Percentiles rank a stretch among this genome's conserved stretches.
These are phyloP conservation scores for Neodontobutis hainanensis DNA, from an alignment of 2,113 vertebrate genomes.

Conservation along the genomic window DNA sequence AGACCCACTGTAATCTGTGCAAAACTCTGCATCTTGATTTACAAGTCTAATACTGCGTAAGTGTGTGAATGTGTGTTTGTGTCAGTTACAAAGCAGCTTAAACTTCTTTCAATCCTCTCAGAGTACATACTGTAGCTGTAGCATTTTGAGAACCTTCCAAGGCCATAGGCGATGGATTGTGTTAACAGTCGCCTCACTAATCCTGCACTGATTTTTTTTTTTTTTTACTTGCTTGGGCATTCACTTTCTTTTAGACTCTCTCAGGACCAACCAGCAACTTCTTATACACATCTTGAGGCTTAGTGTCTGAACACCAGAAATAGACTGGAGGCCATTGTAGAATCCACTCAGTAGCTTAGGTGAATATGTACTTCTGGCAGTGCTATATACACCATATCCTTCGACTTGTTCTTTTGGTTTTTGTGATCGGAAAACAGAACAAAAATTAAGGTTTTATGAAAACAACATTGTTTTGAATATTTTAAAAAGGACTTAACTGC, in stretches of 20 bases:
- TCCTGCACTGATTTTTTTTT: slow-evolving; percentile 60
- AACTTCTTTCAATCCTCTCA: slow-evolving; percentile 39
- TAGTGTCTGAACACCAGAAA: slow-evolving; percentile 45
- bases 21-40: slow-evolving; percentile 32
- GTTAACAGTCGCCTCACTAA: slow-evolving; percentile 64
- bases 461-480: slow-evolving; percentile 13
- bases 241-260: slow-evolving; percentile 47
- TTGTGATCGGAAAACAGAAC: neutral
- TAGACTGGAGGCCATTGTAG: slow-evolving; percentile 38
- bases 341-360: slow-evolving; percentile 1
- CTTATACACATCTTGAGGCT: slow-evolving; percentile 58
- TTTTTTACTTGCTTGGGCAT: slow-evolving; percentile 1
- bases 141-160: slow-evolving; percentile 51
- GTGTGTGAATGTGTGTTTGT: slow-evolving; percentile 5
- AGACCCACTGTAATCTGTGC: slow-evolving; percentile 5
- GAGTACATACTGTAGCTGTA: slow-evolving; percentile 35
- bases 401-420: too few species aligned
- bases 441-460: neutral
- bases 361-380: neutral
- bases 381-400: neutral
- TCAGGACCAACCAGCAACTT: slow-evolving; percentile 45
- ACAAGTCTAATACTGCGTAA: neutral
- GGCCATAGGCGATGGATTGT: slow-evolving; percentile 63
- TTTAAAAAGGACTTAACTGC: slow-evolving; percentile 8
- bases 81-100: slow-evolving; percentile 51